Percentiles rank a stretch among this genome's conserved stretches.
Evolutionary conservation across 2,888 invertebrate species (phyloP).

Genomic region (Drosophila anceps): DNA sequence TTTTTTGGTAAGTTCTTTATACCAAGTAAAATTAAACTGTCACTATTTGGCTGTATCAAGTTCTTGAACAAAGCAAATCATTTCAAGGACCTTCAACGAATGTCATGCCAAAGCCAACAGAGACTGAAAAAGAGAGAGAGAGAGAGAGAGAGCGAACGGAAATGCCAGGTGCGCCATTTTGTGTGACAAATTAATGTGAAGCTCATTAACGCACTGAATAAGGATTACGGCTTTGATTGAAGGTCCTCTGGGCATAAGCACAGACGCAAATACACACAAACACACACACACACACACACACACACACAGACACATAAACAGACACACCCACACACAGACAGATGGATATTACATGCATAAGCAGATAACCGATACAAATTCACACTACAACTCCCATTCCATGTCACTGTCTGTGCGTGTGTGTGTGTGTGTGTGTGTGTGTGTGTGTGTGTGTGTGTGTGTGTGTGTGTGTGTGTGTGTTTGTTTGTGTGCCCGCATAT

Average conservation of each 20-base stretch:
- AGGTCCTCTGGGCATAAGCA: constrained; percentile 73
- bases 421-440: constrained; percentile 13
- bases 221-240: constrained; percentile 81
- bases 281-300: constrained; percentile 37
- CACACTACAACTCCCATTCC: constrained; percentile 33
- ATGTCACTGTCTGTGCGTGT: constrained; percentile 3
- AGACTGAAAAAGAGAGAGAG: background rate
- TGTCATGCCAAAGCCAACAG: constrained; percentile 41
- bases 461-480: constrained; percentile 8
- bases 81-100: constrained; percentile 62
- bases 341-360: constrained; percentile 46
- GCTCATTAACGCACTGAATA: constrained; percentile 82
- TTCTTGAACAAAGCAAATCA: constrained; percentile 42
- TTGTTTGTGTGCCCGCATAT: constrained; percentile 53
- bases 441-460: constrained; percentile 14
- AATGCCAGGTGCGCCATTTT: constrained; percentile 74
- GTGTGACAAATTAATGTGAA: constrained; percentile 76
- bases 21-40: background rate
- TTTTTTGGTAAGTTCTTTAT: background rate
- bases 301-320: constrained; percentile 8
- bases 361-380: constrained; percentile 62
- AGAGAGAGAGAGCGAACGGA: constrained; percentile 5
- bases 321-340: constrained; percentile 21
- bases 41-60: constrained; percentile 2
- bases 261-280: constrained; percentile 34